These are phyloP conservation scores for Sitobion miscanthi DNA, from an alignment of 1,140 invertebrate species.

Conservation along the genomic window DNA sequence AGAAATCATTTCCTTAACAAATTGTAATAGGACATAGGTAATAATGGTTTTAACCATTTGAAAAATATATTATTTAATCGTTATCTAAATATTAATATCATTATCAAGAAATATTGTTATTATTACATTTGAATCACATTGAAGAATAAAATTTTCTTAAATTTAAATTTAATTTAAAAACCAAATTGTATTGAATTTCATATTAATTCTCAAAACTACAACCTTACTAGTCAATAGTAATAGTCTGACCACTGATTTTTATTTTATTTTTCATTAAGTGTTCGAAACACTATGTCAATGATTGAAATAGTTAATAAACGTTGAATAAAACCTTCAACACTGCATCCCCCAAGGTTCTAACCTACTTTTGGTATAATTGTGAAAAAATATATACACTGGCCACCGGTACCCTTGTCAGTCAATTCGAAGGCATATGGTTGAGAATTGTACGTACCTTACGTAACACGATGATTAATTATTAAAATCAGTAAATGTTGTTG, in stretches of 20 bases:
- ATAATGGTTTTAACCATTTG: not conserved
- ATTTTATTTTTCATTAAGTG: not conserved
- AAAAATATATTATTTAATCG: not conserved
- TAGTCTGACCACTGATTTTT: not conserved
- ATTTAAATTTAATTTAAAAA: no score
- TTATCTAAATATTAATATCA: no score
- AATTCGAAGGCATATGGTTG: not conserved
- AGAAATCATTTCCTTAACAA: not conserved
- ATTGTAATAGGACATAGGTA: not conserved
- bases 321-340: not conserved
- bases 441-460: not conserved
- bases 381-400: not conserved
- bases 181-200: not conserved
- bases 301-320: not conserved
- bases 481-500: not conserved
- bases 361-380: not conserved
- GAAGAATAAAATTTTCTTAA: no score
- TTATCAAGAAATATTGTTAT: no score
- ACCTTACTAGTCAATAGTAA: not conserved
- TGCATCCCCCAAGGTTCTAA: not conserved
- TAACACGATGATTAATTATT: constrained; percentile 11
- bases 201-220: not conserved
- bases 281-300: not conserved
- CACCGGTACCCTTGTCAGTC: not conserved
- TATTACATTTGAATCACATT: no score